Evolutionary conservation across 2,113 vertebrate genomes (phyloP), one percentile per base, ranked within the genome.

Genomic region (Psittacara wagleri): DNA sequence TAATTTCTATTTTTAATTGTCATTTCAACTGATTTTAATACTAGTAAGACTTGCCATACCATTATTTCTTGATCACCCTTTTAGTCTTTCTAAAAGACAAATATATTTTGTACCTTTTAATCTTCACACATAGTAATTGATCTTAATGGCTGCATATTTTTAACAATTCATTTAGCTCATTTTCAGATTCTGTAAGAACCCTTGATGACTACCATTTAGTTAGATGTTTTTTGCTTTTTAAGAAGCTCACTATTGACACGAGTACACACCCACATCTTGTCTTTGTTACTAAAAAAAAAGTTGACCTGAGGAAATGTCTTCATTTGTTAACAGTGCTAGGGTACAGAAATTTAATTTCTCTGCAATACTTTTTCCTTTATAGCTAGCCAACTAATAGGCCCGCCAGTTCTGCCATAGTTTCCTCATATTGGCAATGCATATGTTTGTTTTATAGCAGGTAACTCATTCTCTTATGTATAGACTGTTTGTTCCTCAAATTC

Each of bases 81-180:
- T 68, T 33, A 95, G 62, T 25, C 19, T 61, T 86, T 69, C 54
- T 55, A 73, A 84, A 94, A 78, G 66, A 89, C 37, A 90, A 96
- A 83, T 8, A 57, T 10, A 78, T 85, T 79, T 91, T 63, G 13
- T 72, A 84, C 4, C 0, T 86, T 87, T 94, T 76, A 85, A 76
- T 89, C 62, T 52, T 95, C 54, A 61, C 29, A 86, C 43, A 72
- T 11, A 86, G 39, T 73, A 87, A 78, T 52, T 16, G 52, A 79
- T 87, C 52, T 80, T 94, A 94, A 94, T 74, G 74, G 57, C 66
- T 85, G 74, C 54, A 39, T 92, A 79, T 91, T 94, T 94, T 95
- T 89, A 92, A 84, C 90, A 95, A 78, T 82, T 91, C 48, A 79
- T 94, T 92, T 96, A 86, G 77, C 49, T 69, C 24, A 72, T 96